Evolutionary conservation across 1,140 invertebrate genomes (phyloP), one percentile per base, ranked within the genome.

Genomic region (Mactra quadrangularis): DNA sequence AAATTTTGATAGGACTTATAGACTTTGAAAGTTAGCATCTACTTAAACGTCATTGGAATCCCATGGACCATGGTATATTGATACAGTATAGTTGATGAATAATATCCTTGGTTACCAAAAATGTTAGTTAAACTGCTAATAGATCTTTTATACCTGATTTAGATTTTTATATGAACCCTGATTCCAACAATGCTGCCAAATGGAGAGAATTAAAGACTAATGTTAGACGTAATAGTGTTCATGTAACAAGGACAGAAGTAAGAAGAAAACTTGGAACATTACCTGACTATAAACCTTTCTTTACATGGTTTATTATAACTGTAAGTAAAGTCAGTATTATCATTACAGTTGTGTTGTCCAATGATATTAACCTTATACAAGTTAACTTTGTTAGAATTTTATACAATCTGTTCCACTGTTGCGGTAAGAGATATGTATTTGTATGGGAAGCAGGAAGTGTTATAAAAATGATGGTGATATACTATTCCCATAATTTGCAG

Each of bases 181-280:
- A 81, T 17, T 57, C 83, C 19, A 71, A 84, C 19, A 86, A 82
- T 27, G 83, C 72, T 11, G 25, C 72, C 9, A 74, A 79, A 27
- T 90, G 89, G 89, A 87, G 86, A 38, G 64, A 85, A 11, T 52
- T 90, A 9, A 87, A 83, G 78, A 59, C 31, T 19, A 66, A 85
- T 1, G 75, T 87, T 47, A 71, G 57, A 38, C 72, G 70, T 7
- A 79, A 52, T 33, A 84, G 87, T 27, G 87, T 86, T 78, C 62
- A 83, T 29, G 57, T 81, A 29, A 53, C 35, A 4, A 17, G 66
- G 15, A 70, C 77, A 27, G 82, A 87, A 45, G 57, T 84, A 9
- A 62, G 75, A 27, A 22, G 81, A 22, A 83, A 85, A 45, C 82
- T 88, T 50, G 71, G 83, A 3, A 64, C 70, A 25, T 53, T 89